Conservation (phyloP, 1,140 invertebrate species). For the Psix sp. region DNA sequence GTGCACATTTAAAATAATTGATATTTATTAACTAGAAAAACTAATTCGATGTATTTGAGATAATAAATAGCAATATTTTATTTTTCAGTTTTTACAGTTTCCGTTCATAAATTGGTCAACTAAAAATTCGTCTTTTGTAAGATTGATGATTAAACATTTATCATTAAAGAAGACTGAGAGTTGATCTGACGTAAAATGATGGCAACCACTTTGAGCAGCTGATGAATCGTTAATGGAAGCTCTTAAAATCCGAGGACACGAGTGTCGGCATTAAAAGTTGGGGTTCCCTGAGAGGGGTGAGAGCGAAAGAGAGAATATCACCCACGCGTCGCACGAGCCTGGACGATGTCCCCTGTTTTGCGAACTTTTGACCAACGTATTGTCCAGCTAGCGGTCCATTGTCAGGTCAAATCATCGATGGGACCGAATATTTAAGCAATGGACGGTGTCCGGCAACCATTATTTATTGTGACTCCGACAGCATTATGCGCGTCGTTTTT, state of each 20-base stretch:
- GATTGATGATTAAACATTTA: conserved; percentile 13
- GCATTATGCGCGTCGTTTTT: conserved; percentile 45
- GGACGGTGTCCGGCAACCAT: conserved; percentile 68
- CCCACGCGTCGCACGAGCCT: conserved; percentile 62
- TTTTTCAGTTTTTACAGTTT: too few species aligned
- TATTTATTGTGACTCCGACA: conserved; percentile 62
- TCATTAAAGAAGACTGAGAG: conserved; percentile 8
- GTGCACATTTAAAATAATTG: too few species aligned
- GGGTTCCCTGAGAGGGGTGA: conserved; percentile 23
- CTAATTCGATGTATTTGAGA: too few species aligned
- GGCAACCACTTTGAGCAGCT: conserved; percentile 23
- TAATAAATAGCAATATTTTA: too few species aligned
- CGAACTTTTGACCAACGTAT: conserved; percentile 71
- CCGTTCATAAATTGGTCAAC: too few species aligned
- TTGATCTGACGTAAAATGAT: conserved; percentile 30
- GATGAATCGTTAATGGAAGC: conserved; percentile 45
- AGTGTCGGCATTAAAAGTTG: conserved; percentile 36
- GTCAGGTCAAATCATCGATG: conserved; percentile 74
- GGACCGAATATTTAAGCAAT: conserved; percentile 67
- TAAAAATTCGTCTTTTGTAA: neutral
- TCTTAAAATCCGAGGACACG: conserved; percentile 44
- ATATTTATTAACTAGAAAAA: too few species aligned
- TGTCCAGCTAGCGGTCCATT: conserved; percentile 70
- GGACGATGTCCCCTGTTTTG: conserved; percentile 64
- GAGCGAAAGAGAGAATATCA: conserved; percentile 41